Evolutionary conservation across 2,797 vertebrate genomes (phyloP), one percentile per base, ranked within the genome.

Genomic region (Crenichthys baileyi): DNA sequence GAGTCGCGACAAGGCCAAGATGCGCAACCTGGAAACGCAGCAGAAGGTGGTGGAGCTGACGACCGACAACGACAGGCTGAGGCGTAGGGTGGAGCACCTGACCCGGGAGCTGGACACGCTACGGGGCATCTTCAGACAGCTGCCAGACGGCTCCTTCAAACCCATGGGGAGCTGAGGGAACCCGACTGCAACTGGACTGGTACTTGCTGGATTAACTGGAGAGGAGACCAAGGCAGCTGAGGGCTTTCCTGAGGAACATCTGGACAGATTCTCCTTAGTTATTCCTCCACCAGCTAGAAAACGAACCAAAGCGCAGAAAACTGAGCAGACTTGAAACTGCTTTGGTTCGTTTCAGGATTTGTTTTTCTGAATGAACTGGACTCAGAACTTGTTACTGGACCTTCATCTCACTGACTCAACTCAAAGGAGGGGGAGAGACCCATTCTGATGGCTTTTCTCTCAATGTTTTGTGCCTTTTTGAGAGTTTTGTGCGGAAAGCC

Each of bases 1-100:
- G 91, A 98, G 97, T 94, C 92, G 98, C n/a, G 98, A 99, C 95
- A 99, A 99, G 92, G 98, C 98, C 70, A 99, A 99, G 94, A 95
- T 97, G 92, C 97, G 98, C 91, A 99, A 99, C 93, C 96, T 97
- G 89, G 98, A 99, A 95, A 99, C 98, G 73, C 98, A 99, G 94
- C 97, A 98, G 75, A 98, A 98, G 91, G 98, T 99, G 87, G 91
- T 98, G 90, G 98, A 99, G 96, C 94, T 99, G 86, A 96, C 95
- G 79, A 56, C 91, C 81, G 98, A 99, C 94, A 99, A 99, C 95
- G 98, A 99, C 5, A 93, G 97, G 87, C 97, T 99, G 93, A 93
- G 97, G 92, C 96, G 98, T 94, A 93, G 98, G 81, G 97, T 99
- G 93, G 98, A 99, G 89, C 97, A 99, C 87, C 96, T 99, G 85